phyloP scores from a whole-genome alignment of 2,888 invertebrate species.

The Trileptium ribeirensis region DNA sequence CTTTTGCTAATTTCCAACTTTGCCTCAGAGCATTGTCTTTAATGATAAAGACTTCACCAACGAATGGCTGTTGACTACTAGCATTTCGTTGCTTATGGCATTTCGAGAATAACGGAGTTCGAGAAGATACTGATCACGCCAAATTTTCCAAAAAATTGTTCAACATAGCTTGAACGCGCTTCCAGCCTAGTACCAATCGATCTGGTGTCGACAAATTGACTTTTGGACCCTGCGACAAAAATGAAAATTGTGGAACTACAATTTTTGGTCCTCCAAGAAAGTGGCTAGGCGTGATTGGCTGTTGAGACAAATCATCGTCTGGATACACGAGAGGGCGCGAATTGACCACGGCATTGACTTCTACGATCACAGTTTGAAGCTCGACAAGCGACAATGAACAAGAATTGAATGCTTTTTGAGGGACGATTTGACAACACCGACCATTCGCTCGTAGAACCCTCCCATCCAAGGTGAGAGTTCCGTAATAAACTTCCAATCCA shows the following conservation, averaged over 20 bases:
- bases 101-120: neutral
- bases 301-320: neutral
- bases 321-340: constrained; percentile 1
- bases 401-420: neutral
- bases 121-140: neutral
- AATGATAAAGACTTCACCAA: neutral
- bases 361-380: constrained; percentile 3
- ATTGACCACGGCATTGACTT: constrained; percentile 2
- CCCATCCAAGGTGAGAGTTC: neutral
- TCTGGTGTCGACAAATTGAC: neutral
- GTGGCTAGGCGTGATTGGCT: neutral
- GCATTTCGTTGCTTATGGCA: neutral
- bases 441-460: neutral
- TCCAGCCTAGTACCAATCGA: neutral
- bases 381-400: neutral
- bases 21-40: constrained; percentile 4
- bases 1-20: constrained; percentile 5
- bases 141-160: neutral
- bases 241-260: neutral
- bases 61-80: neutral
- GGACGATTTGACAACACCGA: neutral
- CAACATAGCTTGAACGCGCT: neutral
- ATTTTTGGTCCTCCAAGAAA: neutral
- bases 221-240: neutral
- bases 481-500: neutral